These are phyloP conservation scores for Cheilosia vernalis DNA, from an alignment of 2,888 invertebrate species.

Conservation along the genomic window DNA sequence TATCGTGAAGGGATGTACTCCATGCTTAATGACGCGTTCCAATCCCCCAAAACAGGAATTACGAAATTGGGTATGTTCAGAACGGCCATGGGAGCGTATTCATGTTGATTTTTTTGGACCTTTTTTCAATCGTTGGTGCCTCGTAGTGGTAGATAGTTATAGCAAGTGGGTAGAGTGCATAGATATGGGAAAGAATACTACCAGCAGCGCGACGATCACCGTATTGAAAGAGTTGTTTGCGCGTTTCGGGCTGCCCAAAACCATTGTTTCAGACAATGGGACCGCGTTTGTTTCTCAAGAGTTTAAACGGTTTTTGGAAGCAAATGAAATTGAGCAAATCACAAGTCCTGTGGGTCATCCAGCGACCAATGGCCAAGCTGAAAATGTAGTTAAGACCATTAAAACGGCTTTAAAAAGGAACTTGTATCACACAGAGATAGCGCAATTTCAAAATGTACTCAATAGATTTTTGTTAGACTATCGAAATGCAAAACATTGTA, in stretches of 20 bases:
- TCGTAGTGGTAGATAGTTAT: conserved; percentile 71
- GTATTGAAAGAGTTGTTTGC: no score
- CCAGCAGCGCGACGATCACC: no score
- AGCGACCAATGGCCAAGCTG: no score
- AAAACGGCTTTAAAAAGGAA: conserved; percentile 64
- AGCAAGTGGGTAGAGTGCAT: conserved; percentile 75
- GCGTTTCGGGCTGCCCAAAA: no score
- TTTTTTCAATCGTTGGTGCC: conserved; percentile 23
- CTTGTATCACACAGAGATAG: conserved; percentile 36
- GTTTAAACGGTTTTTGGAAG: no score
- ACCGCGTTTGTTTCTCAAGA: no score
- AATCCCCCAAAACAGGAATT: conserved; percentile 55
- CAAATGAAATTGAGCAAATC: no score
- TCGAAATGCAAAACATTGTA: conserved; percentile 32
- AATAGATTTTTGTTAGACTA: conserved; percentile 70
- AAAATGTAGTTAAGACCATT: conserved; percentile 61
- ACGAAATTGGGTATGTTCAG: conserved; percentile 49
- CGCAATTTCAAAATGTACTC: conserved; percentile 50
- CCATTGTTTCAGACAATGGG: no score
- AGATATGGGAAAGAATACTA: no score
- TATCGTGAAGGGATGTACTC: conserved; percentile 64
- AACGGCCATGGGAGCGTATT: conserved; percentile 70
- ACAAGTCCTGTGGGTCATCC: no score
- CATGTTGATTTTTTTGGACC: conserved; percentile 69
- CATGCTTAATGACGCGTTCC: conserved; percentile 45